Evolutionary conservation across 2,888 invertebrate genomes (phyloP), one percentile per base, ranked within the genome.

Genomic region (Tiliacea citrago): DNA sequence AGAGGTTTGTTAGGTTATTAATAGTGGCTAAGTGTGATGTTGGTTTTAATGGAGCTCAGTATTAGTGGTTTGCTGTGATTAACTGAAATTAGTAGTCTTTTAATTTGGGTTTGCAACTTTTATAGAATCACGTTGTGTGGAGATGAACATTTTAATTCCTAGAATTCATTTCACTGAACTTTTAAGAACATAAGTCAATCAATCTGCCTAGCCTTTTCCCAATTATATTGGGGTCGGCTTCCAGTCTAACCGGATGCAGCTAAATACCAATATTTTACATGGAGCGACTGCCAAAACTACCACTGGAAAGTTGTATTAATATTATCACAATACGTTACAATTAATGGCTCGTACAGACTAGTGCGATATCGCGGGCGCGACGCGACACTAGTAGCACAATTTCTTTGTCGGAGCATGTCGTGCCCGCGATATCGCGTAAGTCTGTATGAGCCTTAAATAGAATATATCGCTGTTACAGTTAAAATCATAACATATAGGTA

Each of bases 1-100:
- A 79, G 68, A 49, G 62, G 62, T 67, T 83, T 79, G 61, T 70
- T 39, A 21, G 18, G 60, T 65, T 85, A 83, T 73, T 73, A 73
- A 80, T 74, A 83, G 72, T 10, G 18, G n/a, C 0, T 58, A 72
- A 68, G 74, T 68, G 61, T 73, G 53, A 82, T 73, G 75, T 76
- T 61, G 60, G 53, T 39, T 79, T 81, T 75, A 77, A 82, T 82
- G 61, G 69, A 67, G 67, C 55, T 45, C 21, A 18, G 65, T 68
- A 61, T 81, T 65, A 29, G 63, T 81, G 47, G 62, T 58, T 58
- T 57, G 24, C 42, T 81, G 60, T 68, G 69, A 68, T 81, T 81
- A 57, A 57, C 68, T 57, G 10, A 2, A 45, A 63, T 35, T 0
- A 39, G 21, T 42, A 49, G 9, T 49, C 16, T 53, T n/a, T 57